phyloP scores from a whole-genome alignment of 1,140 invertebrate genomes.

The Eupristina koningsbergeri region DNA sequence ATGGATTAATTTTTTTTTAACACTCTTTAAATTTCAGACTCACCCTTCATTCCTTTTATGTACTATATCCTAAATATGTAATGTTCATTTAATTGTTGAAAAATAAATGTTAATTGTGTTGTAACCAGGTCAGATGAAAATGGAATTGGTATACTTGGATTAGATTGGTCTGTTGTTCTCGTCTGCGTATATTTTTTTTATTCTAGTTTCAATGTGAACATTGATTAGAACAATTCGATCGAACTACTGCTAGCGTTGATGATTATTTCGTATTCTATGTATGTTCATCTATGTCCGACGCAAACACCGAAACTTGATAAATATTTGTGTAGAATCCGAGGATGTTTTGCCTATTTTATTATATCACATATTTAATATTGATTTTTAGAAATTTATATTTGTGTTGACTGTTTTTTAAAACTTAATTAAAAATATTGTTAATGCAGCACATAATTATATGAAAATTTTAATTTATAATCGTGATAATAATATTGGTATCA shows the following conservation, averaged over 20 bases:
- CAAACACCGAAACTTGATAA: background rate
- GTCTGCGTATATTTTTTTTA: background rate
- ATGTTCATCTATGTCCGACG: background rate
- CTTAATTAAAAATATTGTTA: too few species aligned
- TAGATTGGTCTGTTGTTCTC: background rate
- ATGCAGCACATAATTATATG: too few species aligned
- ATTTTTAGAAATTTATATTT: background rate
- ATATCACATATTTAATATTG: background rate
- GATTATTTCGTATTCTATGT: background rate
- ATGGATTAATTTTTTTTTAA: too few species aligned
- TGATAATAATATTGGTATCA: too few species aligned
- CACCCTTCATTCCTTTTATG: too few species aligned
- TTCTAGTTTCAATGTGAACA: constrained; percentile 51
- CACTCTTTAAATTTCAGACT: too few species aligned
- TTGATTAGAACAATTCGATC: constrained; percentile 55
- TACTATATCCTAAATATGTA: too few species aligned
- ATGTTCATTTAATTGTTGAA: background rate
- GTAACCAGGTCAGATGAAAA: background rate
- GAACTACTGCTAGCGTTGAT: background rate
- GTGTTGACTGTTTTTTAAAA: background rate
- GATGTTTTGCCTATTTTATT: background rate
- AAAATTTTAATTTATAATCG: too few species aligned
- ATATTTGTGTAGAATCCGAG: background rate
- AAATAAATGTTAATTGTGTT: background rate
- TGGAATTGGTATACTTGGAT: background rate